phyloP scores from a whole-genome alignment of 2,113 vertebrate genomes.

The Hemicordylus capensis region DNA sequence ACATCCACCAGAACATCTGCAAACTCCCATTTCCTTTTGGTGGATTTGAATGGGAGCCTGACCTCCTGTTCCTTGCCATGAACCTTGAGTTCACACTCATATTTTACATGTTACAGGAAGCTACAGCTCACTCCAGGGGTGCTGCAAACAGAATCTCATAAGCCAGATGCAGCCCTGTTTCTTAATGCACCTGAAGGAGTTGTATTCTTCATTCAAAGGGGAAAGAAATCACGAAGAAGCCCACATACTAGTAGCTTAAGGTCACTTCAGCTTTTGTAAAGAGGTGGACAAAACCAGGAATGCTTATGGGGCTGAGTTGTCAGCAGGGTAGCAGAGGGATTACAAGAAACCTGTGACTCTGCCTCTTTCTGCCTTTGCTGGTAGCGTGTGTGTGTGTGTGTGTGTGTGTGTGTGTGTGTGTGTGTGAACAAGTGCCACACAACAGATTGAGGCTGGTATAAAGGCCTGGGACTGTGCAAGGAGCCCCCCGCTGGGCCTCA shows the following conservation, averaged over 20 bases:
- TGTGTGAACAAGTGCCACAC: constrained; percentile 88
- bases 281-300: constrained; percentile 90
- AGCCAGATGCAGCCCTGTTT: constrained; percentile 85
- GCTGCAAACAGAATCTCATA: constrained; percentile 90
- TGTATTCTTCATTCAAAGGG: constrained; percentile 77
- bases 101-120: constrained; percentile 96
- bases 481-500: constrained; percentile 94
- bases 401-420: constrained; percentile 73
- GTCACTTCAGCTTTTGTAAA: constrained; percentile 90
- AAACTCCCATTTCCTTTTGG: constrained; percentile 81
- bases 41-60: constrained; percentile 88
- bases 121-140: constrained; percentile 88
- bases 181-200: constrained; percentile 88
- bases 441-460: constrained; percentile 89
- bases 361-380: constrained; percentile 99
- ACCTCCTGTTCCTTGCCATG: constrained; percentile 96
- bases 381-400: constrained; percentile 85
- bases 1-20: constrained; percentile 92
- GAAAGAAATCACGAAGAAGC: constrained; percentile 41
- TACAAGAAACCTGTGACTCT: constrained; percentile 99
- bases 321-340: constrained; percentile 92
- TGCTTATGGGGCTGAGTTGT: constrained; percentile 88
- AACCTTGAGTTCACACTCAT: constrained; percentile 94
- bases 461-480: constrained; percentile 90
- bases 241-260: constrained; percentile 85